Evolutionary conservation across 2,797 vertebrate genomes (phyloP).

Genomic region (Gobionotothen gibberifrons): DNA sequence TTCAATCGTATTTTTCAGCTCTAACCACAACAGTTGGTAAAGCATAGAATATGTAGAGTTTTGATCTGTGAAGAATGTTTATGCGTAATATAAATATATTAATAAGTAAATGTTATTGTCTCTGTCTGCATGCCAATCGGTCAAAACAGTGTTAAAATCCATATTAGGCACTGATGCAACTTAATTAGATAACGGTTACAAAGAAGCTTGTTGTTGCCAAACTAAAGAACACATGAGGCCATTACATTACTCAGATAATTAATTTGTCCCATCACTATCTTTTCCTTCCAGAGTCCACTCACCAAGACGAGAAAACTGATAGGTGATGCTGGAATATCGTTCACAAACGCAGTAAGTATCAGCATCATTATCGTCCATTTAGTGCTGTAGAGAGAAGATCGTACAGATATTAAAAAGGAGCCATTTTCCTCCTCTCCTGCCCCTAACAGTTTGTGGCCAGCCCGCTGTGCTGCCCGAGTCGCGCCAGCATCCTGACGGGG

Average conservation of each 20-base stretch:
- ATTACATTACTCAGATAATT: background rate
- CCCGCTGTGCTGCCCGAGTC: slow-evolving; percentile 96
- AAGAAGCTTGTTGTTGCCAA: background rate
- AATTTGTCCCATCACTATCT: background rate
- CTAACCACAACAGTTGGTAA: background rate
- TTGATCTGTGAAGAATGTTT: too few relatives aligned
- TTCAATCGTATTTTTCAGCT: background rate
- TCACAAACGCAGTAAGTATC: slow-evolving; percentile 90
- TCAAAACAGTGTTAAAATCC: too few relatives aligned
- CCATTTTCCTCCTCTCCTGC: background rate
- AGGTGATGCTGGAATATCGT: slow-evolving; percentile 91
- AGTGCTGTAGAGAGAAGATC: background rate
- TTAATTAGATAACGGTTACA: too few relatives aligned
- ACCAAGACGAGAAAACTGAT: slow-evolving; percentile 93
- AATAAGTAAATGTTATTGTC: background rate
- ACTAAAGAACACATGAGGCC: background rate
- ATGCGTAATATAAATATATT: too few relatives aligned
- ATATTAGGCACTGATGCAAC: too few relatives aligned
- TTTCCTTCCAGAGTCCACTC: slow-evolving; percentile 87
- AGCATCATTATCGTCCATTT: background rate
- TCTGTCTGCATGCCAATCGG: too few relatives aligned
- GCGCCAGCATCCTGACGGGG: slow-evolving; percentile 96
- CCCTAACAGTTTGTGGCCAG: slow-evolving; percentile 89
- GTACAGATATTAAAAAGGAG: background rate
- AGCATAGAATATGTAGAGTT: background rate